phyloP scores from a whole-genome alignment of 2,113 vertebrate species.

The Macaca nemestrina region DNA sequence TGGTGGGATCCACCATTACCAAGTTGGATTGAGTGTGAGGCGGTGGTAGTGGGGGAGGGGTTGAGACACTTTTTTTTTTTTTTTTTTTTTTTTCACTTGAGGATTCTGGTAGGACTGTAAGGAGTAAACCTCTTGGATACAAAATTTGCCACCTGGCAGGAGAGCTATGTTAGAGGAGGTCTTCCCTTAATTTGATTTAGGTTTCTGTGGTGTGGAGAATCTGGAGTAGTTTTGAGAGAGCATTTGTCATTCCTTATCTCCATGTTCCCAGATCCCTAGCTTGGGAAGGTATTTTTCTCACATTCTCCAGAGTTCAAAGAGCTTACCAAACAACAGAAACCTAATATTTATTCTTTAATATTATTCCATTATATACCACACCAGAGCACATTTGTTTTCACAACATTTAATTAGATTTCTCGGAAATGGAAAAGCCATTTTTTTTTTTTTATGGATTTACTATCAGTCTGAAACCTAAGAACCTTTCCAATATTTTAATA shows the following conservation, averaged over 20 bases:
- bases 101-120: not conserved
- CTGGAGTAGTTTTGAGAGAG: not conserved
- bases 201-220: not conserved
- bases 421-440: slow-evolving; percentile 84
- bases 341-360: slow-evolving; percentile 57
- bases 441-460: slow-evolving; percentile 82
- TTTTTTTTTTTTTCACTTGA: not conserved
- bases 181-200: not conserved
- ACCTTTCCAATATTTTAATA: slow-evolving; percentile 83
- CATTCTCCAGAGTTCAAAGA: slow-evolving; percentile 59
- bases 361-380: slow-evolving; percentile 60
- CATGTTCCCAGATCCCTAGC: slow-evolving; percentile 9
- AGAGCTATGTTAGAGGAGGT: not conserved
- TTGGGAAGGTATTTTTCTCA: slow-evolving; percentile 44
- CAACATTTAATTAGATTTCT: slow-evolving; percentile 81
- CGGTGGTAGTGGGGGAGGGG: not conserved
- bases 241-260: not conserved
- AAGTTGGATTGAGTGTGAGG: not conserved
- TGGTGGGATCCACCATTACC: slow-evolving; percentile 48
- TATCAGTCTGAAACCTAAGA: slow-evolving; percentile 85
- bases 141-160: not conserved
- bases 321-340: slow-evolving; percentile 43
- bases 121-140: not conserved
- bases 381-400: slow-evolving; percentile 81
- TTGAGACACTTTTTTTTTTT: not conserved